Conservation (phyloP, 2,888 invertebrate species). For the Phortica magna region DNA sequence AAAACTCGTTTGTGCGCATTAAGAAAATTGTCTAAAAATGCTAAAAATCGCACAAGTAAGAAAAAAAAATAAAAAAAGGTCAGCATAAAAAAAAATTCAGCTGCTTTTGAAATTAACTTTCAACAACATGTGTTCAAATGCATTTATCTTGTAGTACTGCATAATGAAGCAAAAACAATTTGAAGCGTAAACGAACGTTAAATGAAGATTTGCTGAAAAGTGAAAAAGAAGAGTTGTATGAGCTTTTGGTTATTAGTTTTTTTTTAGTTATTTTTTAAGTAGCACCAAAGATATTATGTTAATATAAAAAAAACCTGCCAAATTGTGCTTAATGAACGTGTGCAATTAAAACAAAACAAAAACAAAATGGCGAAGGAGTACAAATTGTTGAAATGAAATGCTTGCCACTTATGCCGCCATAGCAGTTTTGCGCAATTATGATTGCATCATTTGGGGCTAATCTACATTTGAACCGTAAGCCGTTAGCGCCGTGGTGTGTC, state of each 20-base stretch:
- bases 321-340: constrained; percentile 66
- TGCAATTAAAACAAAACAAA: constrained; percentile 66
- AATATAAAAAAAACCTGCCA: constrained; percentile 60
- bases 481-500: constrained; percentile 67
- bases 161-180: constrained; percentile 45
- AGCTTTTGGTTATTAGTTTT: constrained; percentile 63
- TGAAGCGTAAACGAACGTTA: constrained; percentile 25
- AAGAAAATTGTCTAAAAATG: constrained; percentile 35
- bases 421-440: constrained; percentile 62
- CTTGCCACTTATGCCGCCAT: constrained; percentile 16
- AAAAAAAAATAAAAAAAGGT: constrained; percentile 23
- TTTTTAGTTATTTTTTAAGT: constrained; percentile 39
- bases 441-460: constrained; percentile 72
- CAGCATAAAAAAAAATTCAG: constrained; percentile 49
- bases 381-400: constrained; percentile 3
- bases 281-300: not conserved
- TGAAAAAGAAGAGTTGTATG: constrained; percentile 49
- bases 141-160: constrained; percentile 66
- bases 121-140: constrained; percentile 71
- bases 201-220: constrained; percentile 48
- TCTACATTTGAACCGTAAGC: constrained; percentile 67
- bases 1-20: constrained; percentile 65
- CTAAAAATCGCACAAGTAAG: not conserved
- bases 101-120: constrained; percentile 72
- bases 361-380: constrained; percentile 45